Percentiles rank a stretch among this genome's conserved stretches.
Conservation (phyloP, 2,797 vertebrate species). For the Myotis myotis region DNA sequence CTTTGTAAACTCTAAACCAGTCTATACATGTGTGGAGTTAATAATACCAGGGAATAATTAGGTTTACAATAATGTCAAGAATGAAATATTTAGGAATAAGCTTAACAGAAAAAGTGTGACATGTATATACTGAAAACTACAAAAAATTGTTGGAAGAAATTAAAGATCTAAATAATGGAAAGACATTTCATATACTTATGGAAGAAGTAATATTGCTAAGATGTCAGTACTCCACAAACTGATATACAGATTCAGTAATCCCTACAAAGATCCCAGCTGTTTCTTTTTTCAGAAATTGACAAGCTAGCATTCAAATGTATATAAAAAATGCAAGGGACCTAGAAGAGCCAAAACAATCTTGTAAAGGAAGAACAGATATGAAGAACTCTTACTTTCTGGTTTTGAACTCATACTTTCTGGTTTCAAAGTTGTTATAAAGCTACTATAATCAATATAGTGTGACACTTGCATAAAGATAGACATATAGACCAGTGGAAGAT, state of each 20-base stretch:
- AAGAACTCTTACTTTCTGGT: neutral
- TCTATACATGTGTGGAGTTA: neutral
- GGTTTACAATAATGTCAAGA: neutral
- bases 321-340: neutral
- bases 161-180: conserved; percentile 13
- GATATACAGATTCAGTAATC: neutral
- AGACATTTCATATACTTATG: neutral
- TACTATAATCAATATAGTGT: neutral
- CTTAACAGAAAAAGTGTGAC: neutral
- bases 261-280: neutral
- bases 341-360: neutral
- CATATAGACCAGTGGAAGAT: neutral
- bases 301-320: neutral
- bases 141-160: neutral
- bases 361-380: conserved; percentile 12
- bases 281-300: neutral
- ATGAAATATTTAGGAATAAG: neutral
- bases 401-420: neutral
- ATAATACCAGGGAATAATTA: neutral
- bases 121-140: neutral
- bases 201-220: neutral
- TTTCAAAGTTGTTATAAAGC: neutral
- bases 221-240: neutral
- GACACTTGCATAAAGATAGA: neutral
- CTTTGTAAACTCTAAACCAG: neutral